Conservation (phyloP, 2,888 invertebrate species). For the Drosophila picticornis region DNA sequence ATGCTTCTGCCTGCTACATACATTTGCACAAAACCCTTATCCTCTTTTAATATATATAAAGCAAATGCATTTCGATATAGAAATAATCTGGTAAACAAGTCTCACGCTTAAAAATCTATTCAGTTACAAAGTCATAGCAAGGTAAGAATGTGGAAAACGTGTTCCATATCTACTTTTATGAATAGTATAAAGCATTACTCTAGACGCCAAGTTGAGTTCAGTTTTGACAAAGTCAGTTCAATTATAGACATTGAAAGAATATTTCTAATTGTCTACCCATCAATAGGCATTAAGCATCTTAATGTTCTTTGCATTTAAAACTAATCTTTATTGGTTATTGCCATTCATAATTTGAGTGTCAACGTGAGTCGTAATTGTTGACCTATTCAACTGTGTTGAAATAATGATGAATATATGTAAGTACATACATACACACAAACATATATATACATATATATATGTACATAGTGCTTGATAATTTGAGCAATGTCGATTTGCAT, state of each 20-base stretch:
- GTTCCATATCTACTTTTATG: background rate
- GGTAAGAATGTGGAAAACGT: background rate
- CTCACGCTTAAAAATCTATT: background rate
- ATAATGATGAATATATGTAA: background rate
- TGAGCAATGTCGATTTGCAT: constrained; percentile 58
- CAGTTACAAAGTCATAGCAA: background rate
- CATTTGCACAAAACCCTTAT: too few species aligned
- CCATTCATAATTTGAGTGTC: constrained; percentile 15
- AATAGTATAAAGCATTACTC: background rate
- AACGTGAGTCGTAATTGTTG: constrained; percentile 28
- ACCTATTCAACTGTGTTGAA: constrained; percentile 13
- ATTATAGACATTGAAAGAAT: background rate
- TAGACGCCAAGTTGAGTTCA: too few species aligned
- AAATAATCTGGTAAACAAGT: too few species aligned
- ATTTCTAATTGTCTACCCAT: background rate
- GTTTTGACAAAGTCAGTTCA: background rate
- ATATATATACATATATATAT: background rate
- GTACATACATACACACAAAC: background rate
- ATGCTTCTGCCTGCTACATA: too few species aligned
- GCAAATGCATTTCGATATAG: too few species aligned
- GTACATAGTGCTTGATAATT: constrained; percentile 16
- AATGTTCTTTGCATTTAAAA: background rate
- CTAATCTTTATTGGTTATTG: background rate
- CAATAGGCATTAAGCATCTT: background rate
- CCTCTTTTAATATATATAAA: too few species aligned